These are phyloP conservation scores for Cavia porcellus DNA, from an alignment of 2,113 vertebrate genomes.

Conservation along the genomic window DNA sequence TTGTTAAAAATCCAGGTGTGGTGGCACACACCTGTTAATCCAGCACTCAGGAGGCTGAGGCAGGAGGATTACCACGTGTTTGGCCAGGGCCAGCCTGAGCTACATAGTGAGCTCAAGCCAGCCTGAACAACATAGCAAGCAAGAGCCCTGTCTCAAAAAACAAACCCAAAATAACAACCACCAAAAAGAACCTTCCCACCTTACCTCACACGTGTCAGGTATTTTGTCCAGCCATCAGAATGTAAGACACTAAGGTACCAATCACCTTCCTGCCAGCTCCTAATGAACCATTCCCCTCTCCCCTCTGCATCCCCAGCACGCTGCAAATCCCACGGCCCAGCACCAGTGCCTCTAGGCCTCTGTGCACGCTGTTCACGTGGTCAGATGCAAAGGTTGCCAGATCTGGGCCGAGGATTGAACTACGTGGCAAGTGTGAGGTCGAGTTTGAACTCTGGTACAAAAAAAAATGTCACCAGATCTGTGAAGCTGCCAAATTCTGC, in stretches of 20 bases:
- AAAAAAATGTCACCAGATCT: not conserved
- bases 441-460: no score
- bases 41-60: no score
- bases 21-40: no score
- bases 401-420: no score
- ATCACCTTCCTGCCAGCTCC: not conserved
- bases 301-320: not conserved
- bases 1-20: no score
- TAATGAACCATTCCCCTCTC: not conserved
- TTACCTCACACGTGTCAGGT: not conserved
- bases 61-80: no score
- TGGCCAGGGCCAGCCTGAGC: not conserved
- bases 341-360: not conserved
- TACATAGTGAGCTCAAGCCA: not conserved
- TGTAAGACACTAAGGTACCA: not conserved
- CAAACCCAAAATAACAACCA: not conserved
- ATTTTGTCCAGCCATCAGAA: not conserved
- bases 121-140: not conserved
- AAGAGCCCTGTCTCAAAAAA: not conserved
- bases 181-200: not conserved
- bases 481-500: not conserved
- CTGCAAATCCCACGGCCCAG: not conserved
- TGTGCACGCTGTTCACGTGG: not conserved
- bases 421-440: no score
- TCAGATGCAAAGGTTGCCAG: not conserved